These are phyloP conservation scores for Salvator merianae DNA, from an alignment of 2,113 vertebrate species.

Conservation along the genomic window DNA sequence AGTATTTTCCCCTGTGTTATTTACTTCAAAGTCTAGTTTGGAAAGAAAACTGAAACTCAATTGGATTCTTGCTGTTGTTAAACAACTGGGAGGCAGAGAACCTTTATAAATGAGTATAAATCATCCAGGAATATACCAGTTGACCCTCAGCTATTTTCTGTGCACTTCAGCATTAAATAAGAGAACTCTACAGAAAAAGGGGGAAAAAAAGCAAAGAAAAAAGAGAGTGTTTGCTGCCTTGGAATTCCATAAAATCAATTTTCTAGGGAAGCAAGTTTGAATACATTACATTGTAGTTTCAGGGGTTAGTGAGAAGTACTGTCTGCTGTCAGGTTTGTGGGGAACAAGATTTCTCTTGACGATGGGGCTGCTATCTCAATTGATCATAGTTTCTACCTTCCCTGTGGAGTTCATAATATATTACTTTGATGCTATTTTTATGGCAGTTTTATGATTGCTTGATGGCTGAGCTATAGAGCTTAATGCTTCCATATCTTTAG, in stretches of 20 bases:
- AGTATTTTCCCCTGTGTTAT: too few species aligned
- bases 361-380: neutral
- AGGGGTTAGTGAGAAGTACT: neutral
- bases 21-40: too few species aligned
- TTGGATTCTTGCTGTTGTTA: neutral
- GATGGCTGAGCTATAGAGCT: neutral
- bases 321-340: neutral
- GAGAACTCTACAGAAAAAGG: neutral
- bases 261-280: neutral
- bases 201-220: neutral
- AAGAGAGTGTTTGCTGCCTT: neutral
- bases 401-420: neutral
- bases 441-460: neutral
- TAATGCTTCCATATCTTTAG: neutral
- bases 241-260: neutral
- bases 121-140: neutral
- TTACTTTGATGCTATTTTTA: neutral
- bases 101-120: neutral
- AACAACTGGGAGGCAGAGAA: neutral
- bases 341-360: neutral
- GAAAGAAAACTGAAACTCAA: too few species aligned
- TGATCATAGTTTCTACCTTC: neutral
- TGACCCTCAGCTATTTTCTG: neutral
- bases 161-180: too few species aligned
- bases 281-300: neutral